Conservation (phyloP, 2,113 vertebrate species). For the Damaliscus lunatus region DNA sequence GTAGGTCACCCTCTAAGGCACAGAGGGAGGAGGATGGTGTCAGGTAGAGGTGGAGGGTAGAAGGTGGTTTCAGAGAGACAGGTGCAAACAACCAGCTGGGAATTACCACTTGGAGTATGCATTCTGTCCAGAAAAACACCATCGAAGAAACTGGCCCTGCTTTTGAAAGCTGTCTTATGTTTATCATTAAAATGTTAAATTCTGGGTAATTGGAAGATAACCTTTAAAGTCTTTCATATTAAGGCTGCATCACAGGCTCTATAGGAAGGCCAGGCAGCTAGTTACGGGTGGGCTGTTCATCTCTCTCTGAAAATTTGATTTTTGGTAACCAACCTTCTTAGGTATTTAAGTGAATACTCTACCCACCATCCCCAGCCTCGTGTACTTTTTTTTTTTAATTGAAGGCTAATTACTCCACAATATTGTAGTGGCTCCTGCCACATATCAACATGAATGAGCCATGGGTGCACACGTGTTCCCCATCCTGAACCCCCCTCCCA, state of each 20-base stretch:
- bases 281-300: background rate
- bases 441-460: background rate
- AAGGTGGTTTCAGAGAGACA: background rate
- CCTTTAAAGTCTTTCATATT: background rate
- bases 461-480: rapidly evolving
- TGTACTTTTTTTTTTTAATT: background rate
- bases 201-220: background rate
- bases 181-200: background rate
- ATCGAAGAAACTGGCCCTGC: background rate
- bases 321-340: background rate
- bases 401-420: background rate
- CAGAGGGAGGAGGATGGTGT: background rate
- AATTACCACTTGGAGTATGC: background rate
- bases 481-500: background rate
- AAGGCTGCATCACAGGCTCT: background rate
- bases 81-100: background rate
- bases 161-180: background rate
- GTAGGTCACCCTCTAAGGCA: background rate
- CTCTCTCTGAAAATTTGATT: background rate
- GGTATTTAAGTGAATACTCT: background rate
- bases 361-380: background rate
- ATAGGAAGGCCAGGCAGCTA: background rate
- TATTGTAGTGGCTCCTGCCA: background rate
- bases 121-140: background rate
- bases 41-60: background rate